phyloP scores from a whole-genome alignment of 1,140 invertebrate genomes.

The Euschistus heros region DNA sequence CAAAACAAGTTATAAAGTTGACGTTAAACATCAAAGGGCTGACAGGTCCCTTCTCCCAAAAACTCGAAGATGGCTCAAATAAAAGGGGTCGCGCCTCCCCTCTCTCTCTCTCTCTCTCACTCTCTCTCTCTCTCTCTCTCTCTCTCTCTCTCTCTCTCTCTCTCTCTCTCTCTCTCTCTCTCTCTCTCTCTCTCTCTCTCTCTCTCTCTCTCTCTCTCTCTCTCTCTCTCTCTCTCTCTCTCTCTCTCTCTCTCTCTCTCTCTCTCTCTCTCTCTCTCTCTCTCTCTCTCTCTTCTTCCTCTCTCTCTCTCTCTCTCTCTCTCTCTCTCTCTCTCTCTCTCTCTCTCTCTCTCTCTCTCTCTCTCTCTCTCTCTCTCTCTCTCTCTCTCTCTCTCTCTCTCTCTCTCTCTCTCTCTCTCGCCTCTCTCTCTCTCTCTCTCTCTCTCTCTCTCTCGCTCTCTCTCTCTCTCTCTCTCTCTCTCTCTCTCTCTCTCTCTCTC shows the following conservation, averaged over 20 bases:
- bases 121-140: constrained; percentile 23
- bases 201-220: neutral
- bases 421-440: constrained; percentile 1
- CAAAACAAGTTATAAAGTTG: no score
- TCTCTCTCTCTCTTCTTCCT: constrained; percentile 20
- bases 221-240: constrained; percentile 12
- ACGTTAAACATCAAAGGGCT: neutral
- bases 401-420: constrained; percentile 19
- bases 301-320: constrained; percentile 22
- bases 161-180: constrained; percentile 22
- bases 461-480: constrained; percentile 22
- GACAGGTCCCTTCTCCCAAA: neutral
- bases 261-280: constrained; percentile 22
- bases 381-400: constrained; percentile 20
- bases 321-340: constrained; percentile 21
- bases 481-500: constrained; percentile 22
- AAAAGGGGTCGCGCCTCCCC: constrained; percentile 15
- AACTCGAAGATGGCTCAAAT: neutral
- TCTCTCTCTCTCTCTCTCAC: constrained; percentile 22
- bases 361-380: constrained; percentile 21
- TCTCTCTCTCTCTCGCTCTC: constrained; percentile 22
- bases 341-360: constrained; percentile 19
- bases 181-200: constrained; percentile 16
- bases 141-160: constrained; percentile 23
- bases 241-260: constrained; percentile 23